Percentiles rank a stretch among this genome's conserved stretches.
phyloP scores from a whole-genome alignment of 2,888 invertebrate species.

The Matsumyia berberina region DNA sequence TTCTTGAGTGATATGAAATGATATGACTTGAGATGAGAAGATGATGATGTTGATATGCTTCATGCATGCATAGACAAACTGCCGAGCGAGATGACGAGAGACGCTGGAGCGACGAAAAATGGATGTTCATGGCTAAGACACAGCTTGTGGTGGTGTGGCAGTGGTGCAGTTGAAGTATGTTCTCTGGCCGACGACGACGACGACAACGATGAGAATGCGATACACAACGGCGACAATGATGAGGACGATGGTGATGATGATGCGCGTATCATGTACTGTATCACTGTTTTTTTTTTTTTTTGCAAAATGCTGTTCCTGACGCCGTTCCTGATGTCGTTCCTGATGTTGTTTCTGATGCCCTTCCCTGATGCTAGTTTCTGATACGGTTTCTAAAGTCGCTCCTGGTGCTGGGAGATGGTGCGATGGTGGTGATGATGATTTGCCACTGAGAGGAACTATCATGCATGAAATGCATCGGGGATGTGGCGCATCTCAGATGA shows the following conservation, averaged over 20 bases:
- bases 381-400: background rate
- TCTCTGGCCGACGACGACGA: constrained; percentile 58
- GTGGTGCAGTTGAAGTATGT: constrained; percentile 39
- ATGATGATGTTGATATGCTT: constrained; percentile 77
- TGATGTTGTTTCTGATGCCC: background rate
- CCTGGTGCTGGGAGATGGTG: constrained; percentile 39
- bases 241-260: constrained; percentile 64
- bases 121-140: constrained; percentile 62
- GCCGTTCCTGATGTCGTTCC: constrained; percentile 2
- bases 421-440: constrained; percentile 51
- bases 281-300: constrained; percentile 33
- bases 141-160: constrained; percentile 9
- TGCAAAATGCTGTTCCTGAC: constrained; percentile 45
- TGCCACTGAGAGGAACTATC: constrained; percentile 72
- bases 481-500: constrained; percentile 56
- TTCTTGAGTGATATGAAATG: constrained; percentile 76
- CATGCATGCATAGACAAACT: constrained; percentile 75
- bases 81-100: constrained; percentile 20
- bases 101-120: constrained; percentile 1
- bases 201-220: constrained; percentile 40
- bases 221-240: constrained; percentile 69
- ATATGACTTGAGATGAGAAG: constrained; percentile 76
- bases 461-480: constrained; percentile 73
- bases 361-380: constrained; percentile 11
- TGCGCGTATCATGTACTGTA: constrained; percentile 70